Conservation (phyloP, 2,888 invertebrate genomes). For the Ligdia adustata region DNA sequence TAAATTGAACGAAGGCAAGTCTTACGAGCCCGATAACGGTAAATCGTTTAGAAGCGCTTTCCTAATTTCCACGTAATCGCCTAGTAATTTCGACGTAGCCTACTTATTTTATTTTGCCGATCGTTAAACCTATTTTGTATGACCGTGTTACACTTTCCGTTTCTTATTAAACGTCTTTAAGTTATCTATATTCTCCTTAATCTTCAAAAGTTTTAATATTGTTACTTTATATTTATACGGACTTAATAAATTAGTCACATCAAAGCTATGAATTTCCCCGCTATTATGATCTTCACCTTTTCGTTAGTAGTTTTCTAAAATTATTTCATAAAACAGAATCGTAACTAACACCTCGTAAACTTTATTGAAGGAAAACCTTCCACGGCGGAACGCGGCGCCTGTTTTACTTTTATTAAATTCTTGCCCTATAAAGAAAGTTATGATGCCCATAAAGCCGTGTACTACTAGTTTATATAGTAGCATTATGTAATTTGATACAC, state of each 20-base stretch:
- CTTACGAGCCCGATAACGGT: too few relatives aligned
- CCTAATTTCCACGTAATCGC: background rate
- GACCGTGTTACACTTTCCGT: conserved; percentile 21
- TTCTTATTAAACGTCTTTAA: background rate
- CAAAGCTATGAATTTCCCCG: conserved; percentile 14
- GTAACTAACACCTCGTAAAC: conserved; percentile 38
- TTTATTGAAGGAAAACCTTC: conserved; percentile 37
- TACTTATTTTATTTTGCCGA: conserved; percentile 17
- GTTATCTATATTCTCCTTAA: background rate
- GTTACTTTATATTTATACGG: background rate
- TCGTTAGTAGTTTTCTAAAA: conserved; percentile 27
- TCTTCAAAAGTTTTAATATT: conserved; percentile 1
- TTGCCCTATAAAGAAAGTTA: conserved; percentile 17
- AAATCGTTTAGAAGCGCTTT: background rate
- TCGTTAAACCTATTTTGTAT: conserved; percentile 15
- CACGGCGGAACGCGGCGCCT: conserved; percentile 23
- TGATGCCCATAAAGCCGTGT: conserved; percentile 15
- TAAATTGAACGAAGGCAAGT: too few relatives aligned
- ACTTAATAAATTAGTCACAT: conserved; percentile 3
- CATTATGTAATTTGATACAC: conserved; percentile 19
- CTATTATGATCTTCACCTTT: conserved; percentile 21
- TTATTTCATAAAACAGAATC: conserved; percentile 30
- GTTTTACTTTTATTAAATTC: conserved; percentile 25
- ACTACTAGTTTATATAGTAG: conserved; percentile 12
- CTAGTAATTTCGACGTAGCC: background rate